A percentile compares a stretch with the other conserved stretches of the same genome.
Evolutionary conservation across 2,888 invertebrate genomes (phyloP).

Genomic region (Polyploca ridens): DNA sequence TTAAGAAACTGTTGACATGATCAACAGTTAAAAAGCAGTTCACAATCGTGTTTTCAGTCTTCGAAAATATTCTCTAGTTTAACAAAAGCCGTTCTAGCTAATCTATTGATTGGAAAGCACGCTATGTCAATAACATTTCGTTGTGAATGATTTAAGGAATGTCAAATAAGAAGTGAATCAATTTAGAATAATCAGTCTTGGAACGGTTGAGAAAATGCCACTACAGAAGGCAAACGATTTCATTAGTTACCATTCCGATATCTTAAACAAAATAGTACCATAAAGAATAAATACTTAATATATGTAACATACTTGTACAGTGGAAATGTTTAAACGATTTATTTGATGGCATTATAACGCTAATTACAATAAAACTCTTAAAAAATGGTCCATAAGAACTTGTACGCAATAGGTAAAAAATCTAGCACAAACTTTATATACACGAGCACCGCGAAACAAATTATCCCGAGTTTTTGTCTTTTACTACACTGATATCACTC

Average conservation of each 20-base stretch:
- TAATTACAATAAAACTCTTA: conserved; percentile 48
- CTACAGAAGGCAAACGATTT: conserved; percentile 54
- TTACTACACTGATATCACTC: conserved; percentile 53
- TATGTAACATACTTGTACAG: conserved; percentile 58
- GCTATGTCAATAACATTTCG: conserved; percentile 38
- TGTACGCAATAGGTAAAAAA: conserved; percentile 81
- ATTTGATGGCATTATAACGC: conserved; percentile 39
- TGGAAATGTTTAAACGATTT: conserved; percentile 12
- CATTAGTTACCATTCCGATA: conserved; percentile 41
- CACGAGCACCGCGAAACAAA: conserved; percentile 79
- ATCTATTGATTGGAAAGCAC: conserved; percentile 41
- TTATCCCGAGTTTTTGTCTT: conserved; percentile 37
- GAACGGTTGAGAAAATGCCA: conserved; percentile 62
- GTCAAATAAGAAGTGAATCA: conserved; percentile 64
- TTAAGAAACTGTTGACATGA: conserved; percentile 68
- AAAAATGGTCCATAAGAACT: conserved; percentile 76
- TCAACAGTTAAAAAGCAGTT: conserved; percentile 74
- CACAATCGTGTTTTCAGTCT: conserved; percentile 60
- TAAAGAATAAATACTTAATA: conserved; percentile 79
- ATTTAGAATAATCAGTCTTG: conserved; percentile 84
- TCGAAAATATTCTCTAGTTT: conserved; percentile 48
- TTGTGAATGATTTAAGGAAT: conserved; percentile 65
- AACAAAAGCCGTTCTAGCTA: conserved; percentile 57
- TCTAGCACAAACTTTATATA: conserved; percentile 81
- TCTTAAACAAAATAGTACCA: conserved; percentile 48